Conservation (phyloP, 2,888 invertebrate species). For the Drosophila neoperkinsi region DNA sequence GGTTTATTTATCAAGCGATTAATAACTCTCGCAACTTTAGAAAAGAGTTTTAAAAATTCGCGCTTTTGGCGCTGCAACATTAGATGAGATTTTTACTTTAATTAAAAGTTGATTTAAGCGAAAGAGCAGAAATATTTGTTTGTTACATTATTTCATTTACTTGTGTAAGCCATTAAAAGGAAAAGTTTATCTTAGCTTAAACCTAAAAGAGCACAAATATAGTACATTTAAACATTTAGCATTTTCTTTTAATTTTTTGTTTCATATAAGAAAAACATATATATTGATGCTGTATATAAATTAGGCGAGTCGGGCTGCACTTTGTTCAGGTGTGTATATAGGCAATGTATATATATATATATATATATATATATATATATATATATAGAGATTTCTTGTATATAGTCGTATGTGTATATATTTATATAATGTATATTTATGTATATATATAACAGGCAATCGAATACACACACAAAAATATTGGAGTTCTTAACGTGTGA, state of each 20-base stretch:
- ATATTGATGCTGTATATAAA: slow-evolving; percentile 36
- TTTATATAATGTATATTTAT: slow-evolving; percentile 54
- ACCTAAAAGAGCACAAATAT: slow-evolving; percentile 59
- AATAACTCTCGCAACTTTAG: slow-evolving; percentile 11
- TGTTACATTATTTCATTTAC: slow-evolving; percentile 43
- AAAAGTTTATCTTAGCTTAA: slow-evolving; percentile 52
- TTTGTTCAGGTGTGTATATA: slow-evolving; percentile 63
- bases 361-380: slow-evolving; percentile 44
- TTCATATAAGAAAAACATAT: slow-evolving; percentile 39
- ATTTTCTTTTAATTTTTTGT: slow-evolving; percentile 35
- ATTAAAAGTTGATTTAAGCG: slow-evolving; percentile 48
- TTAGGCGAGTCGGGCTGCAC: slow-evolving; percentile 50
- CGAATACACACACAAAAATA: slow-evolving; percentile 63
- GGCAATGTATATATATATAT: slow-evolving; percentile 47
- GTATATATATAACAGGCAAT: slow-evolving; percentile 70
- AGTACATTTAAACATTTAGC: slow-evolving; percentile 52
- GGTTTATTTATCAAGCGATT: neutral
- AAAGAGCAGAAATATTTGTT: slow-evolving; percentile 43
- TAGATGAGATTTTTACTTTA: slow-evolving; percentile 33
- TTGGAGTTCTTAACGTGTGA: slow-evolving; percentile 64
- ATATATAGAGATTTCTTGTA: slow-evolving; percentile 60
- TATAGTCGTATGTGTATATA: slow-evolving; percentile 55
- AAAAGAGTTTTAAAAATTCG: slow-evolving; percentile 2
- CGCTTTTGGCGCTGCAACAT: slow-evolving; percentile 1
- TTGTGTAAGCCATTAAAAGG: slow-evolving; percentile 53